phyloP scores from a whole-genome alignment of 2,113 vertebrate species.

The Melanocharis versteri region DNA sequence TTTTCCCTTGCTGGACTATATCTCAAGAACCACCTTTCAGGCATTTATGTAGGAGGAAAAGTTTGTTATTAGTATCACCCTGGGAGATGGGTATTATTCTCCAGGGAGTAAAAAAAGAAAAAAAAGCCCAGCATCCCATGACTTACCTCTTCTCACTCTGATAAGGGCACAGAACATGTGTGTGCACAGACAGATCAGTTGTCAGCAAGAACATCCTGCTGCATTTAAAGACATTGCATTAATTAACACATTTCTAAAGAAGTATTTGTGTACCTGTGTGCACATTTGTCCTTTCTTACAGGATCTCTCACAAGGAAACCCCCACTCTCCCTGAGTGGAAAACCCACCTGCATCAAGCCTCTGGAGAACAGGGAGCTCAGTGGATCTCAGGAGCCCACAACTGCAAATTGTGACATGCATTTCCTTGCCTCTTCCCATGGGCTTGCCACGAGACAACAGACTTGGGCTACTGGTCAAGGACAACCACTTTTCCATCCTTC shows the following conservation, averaged over 20 bases:
- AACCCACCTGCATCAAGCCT: neutral
- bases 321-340: neutral
- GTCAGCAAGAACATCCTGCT: neutral
- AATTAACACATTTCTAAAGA: neutral
- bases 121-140: neutral
- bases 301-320: neutral
- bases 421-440: neutral
- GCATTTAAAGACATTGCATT: neutral
- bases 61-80: neutral
- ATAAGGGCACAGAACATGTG: neutral
- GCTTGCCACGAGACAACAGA: neutral
- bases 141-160: neutral
- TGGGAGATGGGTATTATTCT: neutral
- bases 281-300: neutral
- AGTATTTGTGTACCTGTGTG: neutral
- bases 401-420: neutral
- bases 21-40: conserved; percentile 28
- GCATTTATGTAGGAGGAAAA: neutral
- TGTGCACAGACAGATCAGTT: neutral
- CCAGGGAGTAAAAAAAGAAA: neutral
- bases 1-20: neutral
- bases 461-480: neutral
- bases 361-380: neutral
- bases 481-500: neutral
- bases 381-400: neutral